Evolutionary conservation across 1,140 invertebrate species (phyloP).

Genomic region (Microplitis demolitor): DNA sequence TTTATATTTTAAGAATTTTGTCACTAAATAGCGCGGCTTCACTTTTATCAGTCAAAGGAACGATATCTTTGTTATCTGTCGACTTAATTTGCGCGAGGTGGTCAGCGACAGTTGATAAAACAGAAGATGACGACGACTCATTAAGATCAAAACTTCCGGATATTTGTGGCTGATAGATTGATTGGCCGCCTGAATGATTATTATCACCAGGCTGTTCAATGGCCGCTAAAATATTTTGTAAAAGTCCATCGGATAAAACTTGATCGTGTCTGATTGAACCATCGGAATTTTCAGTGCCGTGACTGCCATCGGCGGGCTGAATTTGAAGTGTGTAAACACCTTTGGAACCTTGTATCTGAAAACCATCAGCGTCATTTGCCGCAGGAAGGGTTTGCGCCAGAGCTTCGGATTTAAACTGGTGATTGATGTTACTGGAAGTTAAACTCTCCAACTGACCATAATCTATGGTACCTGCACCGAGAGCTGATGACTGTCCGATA

Average conservation of each 20-base stretch:
- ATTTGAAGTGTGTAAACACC: conserved; percentile 76
- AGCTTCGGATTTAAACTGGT: conserved; percentile 43
- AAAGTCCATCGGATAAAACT: conserved; percentile 74
- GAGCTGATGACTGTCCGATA: neutral
- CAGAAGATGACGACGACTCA: neutral
- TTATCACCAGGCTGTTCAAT: conserved; percentile 68
- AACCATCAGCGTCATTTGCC: conserved; percentile 55
- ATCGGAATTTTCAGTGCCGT: conserved; percentile 55
- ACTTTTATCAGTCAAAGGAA: too few relatives aligned
- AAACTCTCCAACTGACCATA: neutral
- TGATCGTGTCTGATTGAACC: conserved; percentile 69
- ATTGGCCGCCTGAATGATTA: conserved; percentile 36
- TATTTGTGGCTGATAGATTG: conserved; percentile 38
- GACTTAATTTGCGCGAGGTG: neutral
- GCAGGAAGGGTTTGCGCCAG: conserved; percentile 21
- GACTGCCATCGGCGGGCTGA: conserved; percentile 64
- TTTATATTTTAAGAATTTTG: too few relatives aligned
- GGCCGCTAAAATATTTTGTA: conserved; percentile 77
- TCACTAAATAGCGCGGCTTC: too few relatives aligned
- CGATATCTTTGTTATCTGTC: too few relatives aligned
- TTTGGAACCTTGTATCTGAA: conserved; percentile 67
- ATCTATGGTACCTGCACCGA: neutral
- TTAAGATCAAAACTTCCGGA: conserved; percentile 25
- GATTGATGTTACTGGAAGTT: neutral
- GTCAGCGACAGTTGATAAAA: neutral